Evolutionary conservation across 1,140 invertebrate genomes (phyloP), one percentile per base, ranked within the genome.

Genomic region (Sarcophaga peregrina): DNA sequence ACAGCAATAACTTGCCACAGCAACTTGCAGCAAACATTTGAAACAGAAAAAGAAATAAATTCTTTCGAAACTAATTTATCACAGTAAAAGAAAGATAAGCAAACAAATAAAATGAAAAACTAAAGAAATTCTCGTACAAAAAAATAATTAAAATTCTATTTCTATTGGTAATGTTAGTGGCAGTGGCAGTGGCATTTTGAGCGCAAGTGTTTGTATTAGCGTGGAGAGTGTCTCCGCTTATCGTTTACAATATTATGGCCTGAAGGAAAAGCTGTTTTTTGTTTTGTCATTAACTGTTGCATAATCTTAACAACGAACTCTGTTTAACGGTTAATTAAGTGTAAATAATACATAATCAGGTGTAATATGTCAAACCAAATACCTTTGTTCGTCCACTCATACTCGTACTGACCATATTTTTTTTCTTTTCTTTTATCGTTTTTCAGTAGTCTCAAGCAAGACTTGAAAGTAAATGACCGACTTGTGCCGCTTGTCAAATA

Each of bases 401-500:
- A 48, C 45, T 47, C 74, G 15, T n/a, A 58, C 54, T 13, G 54
- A 2, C 25, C 25, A 37, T 58, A 58, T 13, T 75, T 72, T 72
- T 7, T 68, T 7, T 68, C 20, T 7, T 15, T 10, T 68, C 0
- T 1, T 72, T 72, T 17, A n/a, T 20, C 20, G 62, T 72, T 6
- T 37, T 7, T 17, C 20, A 74, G 45, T 9, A 68, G 15, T 15
- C 10, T 45, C 13, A 74, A 46, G 45, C 10, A 9, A n/a, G 75
- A 68, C 62, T 68, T 68, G 17, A 68, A 68, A 68, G 62, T 68
- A 68, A 68, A 68, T 68, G 17, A 68, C 75, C 75, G 75, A 50
- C 75, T 50, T 78, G 75, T 78, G 75, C 75, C 75, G 48, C 75
- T 78, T 78, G 75, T 78, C 75, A 78, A 78, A 78, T 78, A 78